Evolutionary conservation across 2,113 vertebrate species (phyloP).

Genomic region (Carlito syrichta): DNA sequence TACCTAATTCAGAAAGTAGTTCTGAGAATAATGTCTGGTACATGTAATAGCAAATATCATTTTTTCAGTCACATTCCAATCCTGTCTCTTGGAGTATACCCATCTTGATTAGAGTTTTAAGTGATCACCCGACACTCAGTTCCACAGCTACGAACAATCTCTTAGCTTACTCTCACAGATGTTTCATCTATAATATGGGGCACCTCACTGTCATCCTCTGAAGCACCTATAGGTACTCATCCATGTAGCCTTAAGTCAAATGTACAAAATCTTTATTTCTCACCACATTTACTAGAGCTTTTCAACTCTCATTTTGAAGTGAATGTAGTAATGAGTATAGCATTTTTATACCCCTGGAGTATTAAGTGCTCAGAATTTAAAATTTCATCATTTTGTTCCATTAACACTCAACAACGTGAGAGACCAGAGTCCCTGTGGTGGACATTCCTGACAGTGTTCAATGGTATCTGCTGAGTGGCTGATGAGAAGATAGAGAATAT

Average conservation of each 20-base stretch:
- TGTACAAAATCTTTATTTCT: neutral
- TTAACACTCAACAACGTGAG: neutral
- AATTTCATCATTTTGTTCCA: neutral
- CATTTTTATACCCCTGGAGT: neutral
- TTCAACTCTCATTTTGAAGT: neutral
- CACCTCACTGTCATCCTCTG: neutral
- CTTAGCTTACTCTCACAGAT: neutral
- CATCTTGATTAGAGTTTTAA: neutral
- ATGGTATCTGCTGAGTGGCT: neutral
- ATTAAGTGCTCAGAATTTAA: neutral
- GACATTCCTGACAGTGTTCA: neutral
- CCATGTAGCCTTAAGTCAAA: neutral
- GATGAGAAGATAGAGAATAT: neutral
- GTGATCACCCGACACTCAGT: neutral
- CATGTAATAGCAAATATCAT: neutral
- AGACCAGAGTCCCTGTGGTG: neutral
- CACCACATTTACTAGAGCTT: slow-evolving; percentile 1
- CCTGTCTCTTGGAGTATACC: neutral
- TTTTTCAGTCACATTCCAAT: neutral
- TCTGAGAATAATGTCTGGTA: neutral
- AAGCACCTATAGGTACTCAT: neutral
- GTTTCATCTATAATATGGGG: neutral
- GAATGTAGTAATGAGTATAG: neutral
- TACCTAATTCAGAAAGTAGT: neutral
- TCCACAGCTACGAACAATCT: neutral